Evolutionary conservation across 2,113 vertebrate species (phyloP).

Genomic region (Protobothrops flavoviridis): DNA sequence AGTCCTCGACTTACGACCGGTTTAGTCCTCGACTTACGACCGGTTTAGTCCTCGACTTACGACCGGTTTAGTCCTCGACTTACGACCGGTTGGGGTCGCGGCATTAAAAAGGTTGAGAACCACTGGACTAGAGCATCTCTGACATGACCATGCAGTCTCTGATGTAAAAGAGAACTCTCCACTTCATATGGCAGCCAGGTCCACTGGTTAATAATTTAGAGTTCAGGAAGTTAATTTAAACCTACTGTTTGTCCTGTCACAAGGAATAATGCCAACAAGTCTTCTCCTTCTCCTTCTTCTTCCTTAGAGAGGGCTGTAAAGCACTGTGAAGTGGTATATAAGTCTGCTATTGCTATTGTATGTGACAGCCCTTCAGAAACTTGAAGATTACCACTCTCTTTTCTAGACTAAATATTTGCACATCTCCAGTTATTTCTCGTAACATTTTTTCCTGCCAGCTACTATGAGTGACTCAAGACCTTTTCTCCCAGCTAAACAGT

Average conservation of each 20-base stretch:
- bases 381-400: neutral
- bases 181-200: neutral
- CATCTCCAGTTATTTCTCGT: neutral
- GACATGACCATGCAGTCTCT: neutral
- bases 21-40: too few relatives aligned
- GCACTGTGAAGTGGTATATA: too few relatives aligned
- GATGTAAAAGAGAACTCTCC: neutral
- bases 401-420: neutral
- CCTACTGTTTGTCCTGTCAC: neutral
- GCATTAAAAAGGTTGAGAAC: too few relatives aligned
- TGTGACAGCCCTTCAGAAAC: neutral
- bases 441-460: neutral
- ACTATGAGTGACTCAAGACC: neutral
- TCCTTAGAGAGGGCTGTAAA: too few relatives aligned
- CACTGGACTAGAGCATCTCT: neutral
- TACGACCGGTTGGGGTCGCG: too few relatives aligned
- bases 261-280: neutral
- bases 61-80: too few relatives aligned
- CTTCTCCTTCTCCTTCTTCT: neutral
- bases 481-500: neutral
- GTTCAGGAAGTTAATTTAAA: neutral
- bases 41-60: too few relatives aligned
- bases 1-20: too few relatives aligned
- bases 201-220: neutral
- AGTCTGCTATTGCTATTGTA: neutral